A percentile compares a stretch with the other conserved stretches of the same genome.
These are phyloP conservation scores for Ophthalmolycus amberensis DNA, from an alignment of 2,113 vertebrate species.

Conservation along the genomic window DNA sequence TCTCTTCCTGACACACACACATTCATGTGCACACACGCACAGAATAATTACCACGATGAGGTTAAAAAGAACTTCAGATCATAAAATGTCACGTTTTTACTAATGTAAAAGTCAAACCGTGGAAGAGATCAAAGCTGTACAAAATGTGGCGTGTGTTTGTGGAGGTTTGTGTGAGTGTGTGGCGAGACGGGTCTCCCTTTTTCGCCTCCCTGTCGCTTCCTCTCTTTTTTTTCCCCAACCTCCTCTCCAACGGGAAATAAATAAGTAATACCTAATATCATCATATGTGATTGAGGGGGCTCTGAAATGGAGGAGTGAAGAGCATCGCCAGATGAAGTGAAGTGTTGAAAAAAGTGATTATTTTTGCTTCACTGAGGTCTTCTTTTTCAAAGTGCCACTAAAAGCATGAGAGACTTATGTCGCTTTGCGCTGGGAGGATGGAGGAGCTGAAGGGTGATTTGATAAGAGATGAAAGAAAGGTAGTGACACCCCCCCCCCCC, in stretches of 20 bases:
- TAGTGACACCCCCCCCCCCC: slow-evolving; percentile 46
- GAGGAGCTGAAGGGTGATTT: slow-evolving; percentile 70
- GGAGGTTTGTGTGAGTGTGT: slow-evolving; percentile 8
- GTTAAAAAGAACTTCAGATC: slow-evolving; percentile 31
- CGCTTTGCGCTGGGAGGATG: slow-evolving; percentile 67
- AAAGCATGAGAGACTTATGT: slow-evolving; percentile 82
- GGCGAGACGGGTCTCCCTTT: slow-evolving; percentile 44
- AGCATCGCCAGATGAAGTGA: slow-evolving; percentile 75
- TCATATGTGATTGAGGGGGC: slow-evolving; percentile 72
- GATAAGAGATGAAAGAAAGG: slow-evolving; percentile 75
- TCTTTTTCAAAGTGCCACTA: slow-evolving; percentile 83
- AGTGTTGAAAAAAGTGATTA: slow-evolving; percentile 81
- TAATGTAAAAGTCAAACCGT: slow-evolving; percentile 59
- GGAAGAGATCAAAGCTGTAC: slow-evolving; percentile 64
- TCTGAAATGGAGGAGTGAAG: slow-evolving; percentile 66
- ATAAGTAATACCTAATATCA: slow-evolving; percentile 82
- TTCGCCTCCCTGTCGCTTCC: slow-evolving; percentile 57
- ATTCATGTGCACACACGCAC: not conserved
- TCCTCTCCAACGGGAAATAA: slow-evolving; percentile 69
- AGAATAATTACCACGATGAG: slow-evolving; percentile 23
- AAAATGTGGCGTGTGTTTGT: slow-evolving; percentile 42
- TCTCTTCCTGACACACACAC: slow-evolving; percentile 5
- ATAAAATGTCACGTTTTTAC: slow-evolving; percentile 54
- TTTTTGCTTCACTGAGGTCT: slow-evolving; percentile 83
- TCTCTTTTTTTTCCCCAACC: slow-evolving; percentile 36